Conservation (phyloP, 2,797 vertebrate genomes). For the Hapalemur alaotrensis region DNA sequence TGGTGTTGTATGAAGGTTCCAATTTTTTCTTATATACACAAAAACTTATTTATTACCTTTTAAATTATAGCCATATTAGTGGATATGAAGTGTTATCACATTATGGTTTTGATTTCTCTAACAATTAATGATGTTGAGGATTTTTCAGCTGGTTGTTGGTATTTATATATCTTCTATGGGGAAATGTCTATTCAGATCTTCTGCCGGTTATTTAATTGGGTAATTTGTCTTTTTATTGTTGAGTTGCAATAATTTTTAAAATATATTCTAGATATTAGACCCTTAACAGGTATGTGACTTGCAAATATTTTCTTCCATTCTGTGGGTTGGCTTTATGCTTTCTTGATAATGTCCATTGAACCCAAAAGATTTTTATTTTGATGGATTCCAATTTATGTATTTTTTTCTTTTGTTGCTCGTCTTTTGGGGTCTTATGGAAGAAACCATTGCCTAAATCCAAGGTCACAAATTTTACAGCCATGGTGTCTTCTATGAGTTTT, state of each 20-base stretch:
- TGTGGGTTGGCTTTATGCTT: background rate
- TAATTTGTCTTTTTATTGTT: background rate
- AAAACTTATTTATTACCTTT: background rate
- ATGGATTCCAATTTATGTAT: background rate
- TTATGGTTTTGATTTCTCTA: conserved; percentile 20
- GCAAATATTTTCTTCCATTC: background rate
- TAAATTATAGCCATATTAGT: background rate
- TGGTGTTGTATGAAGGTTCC: background rate
- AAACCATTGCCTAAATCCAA: background rate
- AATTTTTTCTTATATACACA: background rate
- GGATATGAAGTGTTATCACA: background rate
- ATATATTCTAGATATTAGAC: background rate
- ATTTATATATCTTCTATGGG: background rate
- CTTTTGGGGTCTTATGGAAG: background rate
- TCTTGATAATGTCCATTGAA: background rate
- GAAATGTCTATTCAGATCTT: background rate
- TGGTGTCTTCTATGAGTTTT: background rate
- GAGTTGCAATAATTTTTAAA: background rate
- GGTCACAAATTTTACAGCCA: background rate
- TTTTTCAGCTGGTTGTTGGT: background rate
- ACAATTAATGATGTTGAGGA: background rate
- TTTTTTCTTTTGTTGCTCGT: background rate
- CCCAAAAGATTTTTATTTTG: background rate
- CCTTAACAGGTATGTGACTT: background rate
- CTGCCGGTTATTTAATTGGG: background rate